Evolutionary conservation across 2,888 invertebrate genomes (phyloP).

Genomic region (Disparrhopalites patrizii): DNA sequence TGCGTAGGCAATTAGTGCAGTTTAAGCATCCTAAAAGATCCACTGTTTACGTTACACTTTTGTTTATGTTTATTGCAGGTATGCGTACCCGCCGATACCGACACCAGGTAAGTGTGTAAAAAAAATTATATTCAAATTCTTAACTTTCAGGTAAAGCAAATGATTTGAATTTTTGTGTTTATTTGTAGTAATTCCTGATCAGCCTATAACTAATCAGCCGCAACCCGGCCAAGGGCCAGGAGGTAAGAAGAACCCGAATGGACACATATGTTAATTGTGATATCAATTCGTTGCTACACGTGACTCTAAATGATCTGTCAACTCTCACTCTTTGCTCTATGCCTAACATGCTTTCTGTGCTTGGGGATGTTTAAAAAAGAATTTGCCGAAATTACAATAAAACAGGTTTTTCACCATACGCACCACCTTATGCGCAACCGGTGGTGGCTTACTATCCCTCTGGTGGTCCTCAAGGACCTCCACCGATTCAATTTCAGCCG

Average conservation of each 20-base stretch:
- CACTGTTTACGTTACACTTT: not conserved
- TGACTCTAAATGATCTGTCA: not conserved
- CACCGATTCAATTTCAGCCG: conserved; percentile 14
- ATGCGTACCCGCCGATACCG: not conserved
- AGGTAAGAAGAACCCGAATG: no score
- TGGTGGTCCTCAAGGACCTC: conserved; percentile 6
- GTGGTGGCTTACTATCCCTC: conserved; percentile 7
- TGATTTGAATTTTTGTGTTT: not conserved
- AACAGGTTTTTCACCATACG: conserved; percentile 10
- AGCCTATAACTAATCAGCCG: not conserved
- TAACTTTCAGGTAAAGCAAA: no score
- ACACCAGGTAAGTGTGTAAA: not conserved
- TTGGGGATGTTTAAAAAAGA: conserved; percentile 1
- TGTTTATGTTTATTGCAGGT: not conserved
- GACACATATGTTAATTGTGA: no score
- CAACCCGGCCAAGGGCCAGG: not conserved
- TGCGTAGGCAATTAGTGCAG: no score
- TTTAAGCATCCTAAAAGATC: not conserved
- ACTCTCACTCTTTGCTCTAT: not conserved
- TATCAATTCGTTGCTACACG: not conserved
- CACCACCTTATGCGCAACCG: conserved; percentile 7
- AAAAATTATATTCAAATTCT: no score
- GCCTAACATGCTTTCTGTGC: not conserved
- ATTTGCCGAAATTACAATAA: conserved; percentile 9
- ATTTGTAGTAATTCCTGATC: not conserved